Evolutionary conservation across 2,888 invertebrate species (phyloP).

Genomic region (Lycocerus yunnanus): DNA sequence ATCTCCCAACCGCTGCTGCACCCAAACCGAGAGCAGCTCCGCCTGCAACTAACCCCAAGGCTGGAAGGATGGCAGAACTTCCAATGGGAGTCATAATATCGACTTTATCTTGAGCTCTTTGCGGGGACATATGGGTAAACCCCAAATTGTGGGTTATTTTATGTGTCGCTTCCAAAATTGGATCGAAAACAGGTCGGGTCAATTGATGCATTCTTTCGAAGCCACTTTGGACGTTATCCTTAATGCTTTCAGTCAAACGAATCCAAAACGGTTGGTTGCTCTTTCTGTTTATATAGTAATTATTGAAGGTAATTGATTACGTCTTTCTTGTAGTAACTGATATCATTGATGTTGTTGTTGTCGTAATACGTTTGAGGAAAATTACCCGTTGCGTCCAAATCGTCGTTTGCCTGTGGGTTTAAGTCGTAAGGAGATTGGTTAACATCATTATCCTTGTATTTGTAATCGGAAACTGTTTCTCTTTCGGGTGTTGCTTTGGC

Average conservation of each 20-base stretch:
- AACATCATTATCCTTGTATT: slow-evolving; percentile 38
- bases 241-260: slow-evolving; percentile 72
- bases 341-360: slow-evolving; percentile 51
- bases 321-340: slow-evolving; percentile 61
- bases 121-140: slow-evolving; percentile 59
- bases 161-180: slow-evolving; percentile 77
- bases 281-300: slow-evolving; percentile 65
- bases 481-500: slow-evolving; percentile 63
- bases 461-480: slow-evolving; percentile 43
- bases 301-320: slow-evolving; percentile 61
- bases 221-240: slow-evolving; percentile 72
- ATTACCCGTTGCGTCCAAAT: slow-evolving; percentile 43
- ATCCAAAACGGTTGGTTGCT: slow-evolving; percentile 73
- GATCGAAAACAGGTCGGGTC: slow-evolving; percentile 71
- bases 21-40: slow-evolving; percentile 82
- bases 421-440: slow-evolving; percentile 36
- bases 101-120: slow-evolving; percentile 70
- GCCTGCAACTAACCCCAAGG: slow-evolving; percentile 78
- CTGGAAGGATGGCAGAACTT: slow-evolving; percentile 71
- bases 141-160: slow-evolving; percentile 80
- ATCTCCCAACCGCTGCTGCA: slow-evolving; percentile 76
- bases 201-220: slow-evolving; percentile 72
- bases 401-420: slow-evolving; percentile 15
- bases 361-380: slow-evolving; percentile 51
- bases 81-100: slow-evolving; percentile 63